Percentiles rank a stretch among this genome's conserved stretches.
phyloP scores from a whole-genome alignment of 2,888 invertebrate genomes.

The Drosophila mimetica region DNA sequence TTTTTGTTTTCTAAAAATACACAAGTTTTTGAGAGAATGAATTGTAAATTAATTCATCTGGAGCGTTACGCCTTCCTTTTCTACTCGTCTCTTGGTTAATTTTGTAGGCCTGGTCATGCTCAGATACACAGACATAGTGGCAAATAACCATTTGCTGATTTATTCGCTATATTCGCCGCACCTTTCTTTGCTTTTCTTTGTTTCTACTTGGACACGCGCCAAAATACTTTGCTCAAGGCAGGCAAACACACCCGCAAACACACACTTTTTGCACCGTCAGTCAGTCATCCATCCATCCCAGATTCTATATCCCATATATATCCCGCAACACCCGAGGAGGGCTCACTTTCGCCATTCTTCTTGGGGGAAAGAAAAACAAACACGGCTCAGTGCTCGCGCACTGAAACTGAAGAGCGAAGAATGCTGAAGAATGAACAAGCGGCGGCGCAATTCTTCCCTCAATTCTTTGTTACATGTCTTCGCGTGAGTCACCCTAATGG shows the following conservation, averaged over 20 bases:
- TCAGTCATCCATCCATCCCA: slow-evolving; percentile 18
- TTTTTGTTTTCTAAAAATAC: neutral
- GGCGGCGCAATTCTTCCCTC: slow-evolving; percentile 1
- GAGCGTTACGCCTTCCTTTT: neutral
- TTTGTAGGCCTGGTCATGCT: slow-evolving; percentile 16
- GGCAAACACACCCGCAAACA: slow-evolving; percentile 16
- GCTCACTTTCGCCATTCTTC: slow-evolving; percentile 16
- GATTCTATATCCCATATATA: slow-evolving; percentile 24
- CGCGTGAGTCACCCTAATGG: slow-evolving; percentile 27
- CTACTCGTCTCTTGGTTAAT: slow-evolving; percentile 13
- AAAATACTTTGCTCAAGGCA: slow-evolving; percentile 44
- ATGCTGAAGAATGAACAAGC: slow-evolving; percentile 16
- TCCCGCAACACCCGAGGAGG: slow-evolving; percentile 2
- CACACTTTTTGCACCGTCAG: slow-evolving; percentile 13
- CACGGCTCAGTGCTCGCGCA: neutral
- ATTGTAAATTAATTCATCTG: slow-evolving; percentile 8
- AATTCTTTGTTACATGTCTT: slow-evolving; percentile 11
- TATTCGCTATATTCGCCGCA: slow-evolving; percentile 23
- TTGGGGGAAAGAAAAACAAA: slow-evolving; percentile 4
- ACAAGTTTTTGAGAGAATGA: neutral
- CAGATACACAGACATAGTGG: neutral
- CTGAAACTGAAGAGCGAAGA: slow-evolving; percentile 5
- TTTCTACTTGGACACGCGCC: slow-evolving; percentile 48
- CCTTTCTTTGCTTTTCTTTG: slow-evolving; percentile 24
- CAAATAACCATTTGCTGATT: slow-evolving; percentile 13